These are phyloP conservation scores for Neopipo cinnamomea DNA, from an alignment of 2,113 vertebrate genomes.

Conservation along the genomic window DNA sequence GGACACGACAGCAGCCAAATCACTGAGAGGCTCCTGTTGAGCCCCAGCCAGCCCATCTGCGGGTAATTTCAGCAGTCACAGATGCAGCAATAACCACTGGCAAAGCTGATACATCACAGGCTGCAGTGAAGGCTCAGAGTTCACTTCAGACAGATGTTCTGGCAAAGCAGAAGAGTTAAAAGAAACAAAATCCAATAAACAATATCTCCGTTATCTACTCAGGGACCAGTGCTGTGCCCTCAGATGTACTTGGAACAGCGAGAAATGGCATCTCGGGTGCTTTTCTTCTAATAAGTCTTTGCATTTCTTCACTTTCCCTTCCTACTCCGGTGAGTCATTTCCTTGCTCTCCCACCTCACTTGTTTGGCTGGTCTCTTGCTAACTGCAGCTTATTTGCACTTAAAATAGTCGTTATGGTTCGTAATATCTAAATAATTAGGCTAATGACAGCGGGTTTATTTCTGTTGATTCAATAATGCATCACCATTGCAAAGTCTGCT, in stretches of 20 bases:
- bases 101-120: not conserved
- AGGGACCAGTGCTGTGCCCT: not conserved
- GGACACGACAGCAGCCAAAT: not conserved
- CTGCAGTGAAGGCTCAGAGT: not conserved
- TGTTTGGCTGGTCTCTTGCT: not conserved
- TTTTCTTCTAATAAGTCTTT: not conserved
- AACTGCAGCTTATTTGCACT: constrained; percentile 22
- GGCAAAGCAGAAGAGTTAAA: not conserved
- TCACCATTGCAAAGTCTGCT: not conserved
- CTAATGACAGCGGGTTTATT: constrained; percentile 39
- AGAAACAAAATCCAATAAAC: not conserved
- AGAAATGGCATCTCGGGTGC: not conserved
- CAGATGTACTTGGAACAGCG: not conserved
- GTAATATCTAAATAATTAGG: constrained; percentile 15
- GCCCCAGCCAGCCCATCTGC: constrained; percentile 13
- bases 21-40: not conserved
- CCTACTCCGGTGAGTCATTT: not conserved
- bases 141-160: constrained; percentile 8
- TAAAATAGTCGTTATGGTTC: not conserved
- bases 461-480: constrained; percentile 39
- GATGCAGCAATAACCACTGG: constrained; percentile 21
- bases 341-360: not conserved
- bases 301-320: not conserved
- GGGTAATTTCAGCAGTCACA: not conserved
- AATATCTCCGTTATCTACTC: not conserved